These are phyloP conservation scores for Baccha elongata DNA, from an alignment of 2,888 invertebrate genomes.

Conservation along the genomic window DNA sequence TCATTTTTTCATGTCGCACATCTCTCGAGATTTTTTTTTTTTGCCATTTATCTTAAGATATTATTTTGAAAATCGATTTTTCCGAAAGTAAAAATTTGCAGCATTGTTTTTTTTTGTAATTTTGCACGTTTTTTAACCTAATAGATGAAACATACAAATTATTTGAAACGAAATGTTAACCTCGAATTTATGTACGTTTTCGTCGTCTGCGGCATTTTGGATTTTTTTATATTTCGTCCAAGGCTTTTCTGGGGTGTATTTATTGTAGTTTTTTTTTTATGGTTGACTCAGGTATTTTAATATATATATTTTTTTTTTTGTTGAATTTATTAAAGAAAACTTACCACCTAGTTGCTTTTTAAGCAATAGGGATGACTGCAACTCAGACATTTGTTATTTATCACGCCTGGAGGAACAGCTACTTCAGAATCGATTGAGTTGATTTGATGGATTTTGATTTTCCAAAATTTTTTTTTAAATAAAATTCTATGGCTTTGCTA, in stretches of 20 bases:
- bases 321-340: constrained; percentile 76
- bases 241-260: constrained; percentile 23
- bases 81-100: constrained; percentile 23
- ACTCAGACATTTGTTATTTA: constrained; percentile 90
- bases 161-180: constrained; percentile 52
- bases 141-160: constrained; percentile 30
- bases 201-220: constrained; percentile 54
- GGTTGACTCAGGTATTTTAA: not conserved
- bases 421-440: constrained; percentile 64
- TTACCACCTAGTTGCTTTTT: constrained; percentile 98
- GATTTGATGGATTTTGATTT: constrained; percentile 47
- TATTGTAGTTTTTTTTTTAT: constrained; percentile 7
- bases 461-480: not conserved
- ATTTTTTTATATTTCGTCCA: constrained; percentile 25
- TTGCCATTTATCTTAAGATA: constrained; percentile 21
- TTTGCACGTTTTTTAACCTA: constrained; percentile 65
- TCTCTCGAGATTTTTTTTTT: constrained; percentile 21
- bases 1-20: constrained; percentile 20
- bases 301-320: not conserved
- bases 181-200: constrained; percentile 57
- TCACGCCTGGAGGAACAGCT: constrained; percentile 51
- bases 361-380: constrained; percentile 96
- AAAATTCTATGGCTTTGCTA: not conserved
- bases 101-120: constrained; percentile 18
- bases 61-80: constrained; percentile 41